Conservation (phyloP, 1,140 invertebrate species). For the Drosophila suzukii region DNA sequence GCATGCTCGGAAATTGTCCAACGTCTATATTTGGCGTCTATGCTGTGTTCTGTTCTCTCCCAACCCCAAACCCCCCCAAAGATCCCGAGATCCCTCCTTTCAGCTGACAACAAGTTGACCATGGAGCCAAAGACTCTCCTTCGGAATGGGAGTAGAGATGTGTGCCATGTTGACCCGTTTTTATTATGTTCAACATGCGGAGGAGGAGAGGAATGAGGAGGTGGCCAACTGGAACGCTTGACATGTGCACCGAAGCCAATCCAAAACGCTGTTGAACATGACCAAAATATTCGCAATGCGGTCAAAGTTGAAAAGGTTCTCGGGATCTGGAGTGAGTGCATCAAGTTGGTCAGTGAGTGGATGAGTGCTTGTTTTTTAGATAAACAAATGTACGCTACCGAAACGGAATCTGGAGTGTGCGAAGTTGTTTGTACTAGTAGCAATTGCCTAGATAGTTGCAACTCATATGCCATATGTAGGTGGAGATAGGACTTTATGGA, state of each 20-base stretch:
- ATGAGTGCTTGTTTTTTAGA: constrained; percentile 30
- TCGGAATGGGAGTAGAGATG: constrained; percentile 53
- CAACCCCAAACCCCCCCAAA: neutral
- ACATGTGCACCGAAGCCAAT: constrained; percentile 75
- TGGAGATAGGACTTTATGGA: neutral
- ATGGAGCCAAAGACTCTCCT: constrained; percentile 26
- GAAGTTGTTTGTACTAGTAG: constrained; percentile 34
- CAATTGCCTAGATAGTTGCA: constrained; percentile 29
- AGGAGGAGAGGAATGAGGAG: constrained; percentile 2
- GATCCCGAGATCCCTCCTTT: neutral
- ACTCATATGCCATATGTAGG: neutral
- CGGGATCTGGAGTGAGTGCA: constrained; percentile 29
- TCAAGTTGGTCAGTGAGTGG: constrained; percentile 14
- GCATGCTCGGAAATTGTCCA: constrained; percentile 69
- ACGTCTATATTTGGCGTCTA: constrained; percentile 73
- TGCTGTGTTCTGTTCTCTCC: constrained; percentile 24
- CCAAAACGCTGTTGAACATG: constrained; percentile 60
- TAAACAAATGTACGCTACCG: constrained; percentile 46
- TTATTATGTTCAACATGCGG: constrained; percentile 50
- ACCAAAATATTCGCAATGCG: constrained; percentile 62
- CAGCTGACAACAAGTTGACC: constrained; percentile 31
- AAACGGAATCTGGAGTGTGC: constrained; percentile 24
- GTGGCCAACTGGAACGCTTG: constrained; percentile 46
- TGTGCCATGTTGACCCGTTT: constrained; percentile 59
- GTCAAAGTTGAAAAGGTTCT: constrained; percentile 68